Evolutionary conservation across 2,113 vertebrate genomes (phyloP).

Genomic region (Pluvianellus socialis): DNA sequence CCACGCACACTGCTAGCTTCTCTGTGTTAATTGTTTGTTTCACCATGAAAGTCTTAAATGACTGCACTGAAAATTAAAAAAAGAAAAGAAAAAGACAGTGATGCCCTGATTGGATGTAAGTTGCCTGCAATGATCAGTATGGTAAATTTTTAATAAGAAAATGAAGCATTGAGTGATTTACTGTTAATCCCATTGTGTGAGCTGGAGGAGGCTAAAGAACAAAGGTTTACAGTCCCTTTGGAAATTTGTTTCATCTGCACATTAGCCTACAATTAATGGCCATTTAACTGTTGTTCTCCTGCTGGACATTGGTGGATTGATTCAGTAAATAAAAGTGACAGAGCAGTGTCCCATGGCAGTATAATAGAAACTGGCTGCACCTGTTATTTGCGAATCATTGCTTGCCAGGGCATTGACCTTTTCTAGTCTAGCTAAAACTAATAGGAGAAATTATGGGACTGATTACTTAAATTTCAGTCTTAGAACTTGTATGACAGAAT

Average conservation of each 20-base stretch:
- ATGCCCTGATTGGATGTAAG: neutral
- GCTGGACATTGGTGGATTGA: conserved; percentile 84
- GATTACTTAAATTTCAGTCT: conserved; percentile 63
- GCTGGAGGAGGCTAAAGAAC: conserved; percentile 75
- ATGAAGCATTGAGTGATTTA: conserved; percentile 74
- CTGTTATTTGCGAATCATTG: conserved; percentile 82
- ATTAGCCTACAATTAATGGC: conserved; percentile 84
- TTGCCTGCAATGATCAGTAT: conserved; percentile 60
- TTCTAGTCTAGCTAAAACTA: conserved; percentile 75
- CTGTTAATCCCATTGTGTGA: conserved; percentile 66
- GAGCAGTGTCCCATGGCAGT: conserved; percentile 73
- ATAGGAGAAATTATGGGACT: conserved; percentile 72
- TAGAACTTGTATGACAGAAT: conserved; percentile 6
- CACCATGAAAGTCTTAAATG: neutral
- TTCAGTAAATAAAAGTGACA: conserved; percentile 87
- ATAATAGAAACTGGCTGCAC: conserved; percentile 76
- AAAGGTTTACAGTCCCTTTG: conserved; percentile 82
- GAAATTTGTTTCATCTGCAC: conserved; percentile 83
- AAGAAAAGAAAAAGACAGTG: neutral
- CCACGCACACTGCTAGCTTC: neutral
- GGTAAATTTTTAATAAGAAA: conserved; percentile 77
- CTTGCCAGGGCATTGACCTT: conserved; percentile 78
- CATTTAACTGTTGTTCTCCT: conserved; percentile 84
- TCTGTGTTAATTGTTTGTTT: neutral
- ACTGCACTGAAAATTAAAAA: neutral